Evolutionary conservation across 1,140 invertebrate species (phyloP), one percentile per base, ranked within the genome.

Genomic region (Pomphorhynchus laevis): DNA sequence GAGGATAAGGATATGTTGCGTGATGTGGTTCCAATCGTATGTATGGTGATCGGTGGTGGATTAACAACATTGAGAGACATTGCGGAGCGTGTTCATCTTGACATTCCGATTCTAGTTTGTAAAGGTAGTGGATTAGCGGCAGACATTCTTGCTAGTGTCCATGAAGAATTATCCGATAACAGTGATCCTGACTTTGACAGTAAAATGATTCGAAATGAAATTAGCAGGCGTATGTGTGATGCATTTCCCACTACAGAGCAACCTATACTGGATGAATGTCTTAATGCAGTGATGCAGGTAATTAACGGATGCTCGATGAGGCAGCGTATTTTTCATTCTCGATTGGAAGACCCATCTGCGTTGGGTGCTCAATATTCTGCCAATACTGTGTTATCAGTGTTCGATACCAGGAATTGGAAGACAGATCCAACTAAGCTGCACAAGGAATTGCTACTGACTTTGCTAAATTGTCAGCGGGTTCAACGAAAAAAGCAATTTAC

Each of bases 51-150:
- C 12, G 53, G 58, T 41, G 59, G 57, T 4, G 53, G 52, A 5
- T 51, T 52, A 20, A 44, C 49, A n/a, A 51, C 50, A 24, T 51
- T 58, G 5, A 49, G 54, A 20, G 47, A 56, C 9, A 50, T 54
- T 5, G 39, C 57, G 5, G 52, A 50, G 34, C 51, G 55, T 43
- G 47, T 61, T 11, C 53, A 51, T 24, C 50, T 53, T 20, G 51
- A 56, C 40, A 51, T 58, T 43, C 56, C 59, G 16, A 49, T 61
- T 5, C 47, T 61, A 2, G 51, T 61, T 1, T 44, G 60, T 8
- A 54, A 55, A 41, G 57, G 57, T 5, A 52, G 49, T 37, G 59
- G 58, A 5, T 51, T 52, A 5, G 46, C 54, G 5, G 57, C 58
- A 33, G 57, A 59, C 46, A 45, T 61, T 1, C 39, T 61, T 12